A percentile compares a stretch with the other conserved stretches of the same genome.
These are phyloP conservation scores for Deilephila porcellus DNA, from an alignment of 2,888 invertebrate species.

Conservation along the genomic window DNA sequence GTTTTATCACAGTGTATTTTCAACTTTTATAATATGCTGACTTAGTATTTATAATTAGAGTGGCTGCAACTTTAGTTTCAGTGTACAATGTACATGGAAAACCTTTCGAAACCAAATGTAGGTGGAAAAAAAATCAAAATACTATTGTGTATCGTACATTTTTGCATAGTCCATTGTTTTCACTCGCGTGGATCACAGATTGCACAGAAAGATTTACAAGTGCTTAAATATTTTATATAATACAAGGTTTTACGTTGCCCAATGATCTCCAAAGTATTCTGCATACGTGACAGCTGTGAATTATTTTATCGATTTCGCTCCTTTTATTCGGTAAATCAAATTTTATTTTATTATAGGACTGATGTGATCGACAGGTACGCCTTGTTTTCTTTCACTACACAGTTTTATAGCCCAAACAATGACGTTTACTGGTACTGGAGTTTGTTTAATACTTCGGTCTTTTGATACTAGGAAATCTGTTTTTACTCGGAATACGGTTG, in stretches of 20 bases:
- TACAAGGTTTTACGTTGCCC: conserved; percentile 50
- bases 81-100: neutral
- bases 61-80: no score
- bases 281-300: conserved; percentile 55
- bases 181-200: neutral
- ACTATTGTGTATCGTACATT: conserved; percentile 29
- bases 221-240: conserved; percentile 46
- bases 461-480: conserved; percentile 52
- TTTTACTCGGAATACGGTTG: conserved; percentile 50
- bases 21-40: no score
- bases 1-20: no score
- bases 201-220: conserved; percentile 84
- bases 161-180: conserved; percentile 47
- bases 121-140: neutral
- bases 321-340: conserved; percentile 57
- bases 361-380: conserved; percentile 56
- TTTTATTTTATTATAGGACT: conserved; percentile 55
- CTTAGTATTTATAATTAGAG: no score
- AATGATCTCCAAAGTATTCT: conserved; percentile 57
- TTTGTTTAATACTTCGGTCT: conserved; percentile 42
- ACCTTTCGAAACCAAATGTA: neutral
- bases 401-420: conserved; percentile 65
- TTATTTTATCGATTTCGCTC: conserved; percentile 56
- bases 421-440: conserved; percentile 57
- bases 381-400: conserved; percentile 49